These are phyloP conservation scores for Trogon surrucura DNA, from an alignment of 2,113 vertebrate genomes.

Conservation along the genomic window DNA sequence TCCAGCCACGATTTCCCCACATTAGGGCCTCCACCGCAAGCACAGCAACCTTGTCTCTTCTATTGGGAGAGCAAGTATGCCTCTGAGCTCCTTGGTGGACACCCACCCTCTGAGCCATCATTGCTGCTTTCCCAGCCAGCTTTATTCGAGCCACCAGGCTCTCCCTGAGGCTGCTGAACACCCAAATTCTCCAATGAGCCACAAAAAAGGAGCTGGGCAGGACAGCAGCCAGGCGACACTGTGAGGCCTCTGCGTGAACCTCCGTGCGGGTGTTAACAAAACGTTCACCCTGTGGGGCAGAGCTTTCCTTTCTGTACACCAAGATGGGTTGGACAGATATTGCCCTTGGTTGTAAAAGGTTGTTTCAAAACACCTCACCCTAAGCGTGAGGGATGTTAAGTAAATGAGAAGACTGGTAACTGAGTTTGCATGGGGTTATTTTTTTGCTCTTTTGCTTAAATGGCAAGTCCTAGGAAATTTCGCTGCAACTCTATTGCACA, in stretches of 20 bases:
- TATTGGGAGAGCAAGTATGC: not conserved
- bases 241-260: not conserved
- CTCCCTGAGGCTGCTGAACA: not conserved
- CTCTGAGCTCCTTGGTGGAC: not conserved
- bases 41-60: not conserved
- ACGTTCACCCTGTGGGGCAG: not conserved
- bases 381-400: not conserved
- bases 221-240: not conserved
- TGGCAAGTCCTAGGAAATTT: not conserved
- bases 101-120: not conserved
- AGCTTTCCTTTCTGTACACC: not conserved
- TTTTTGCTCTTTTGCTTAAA: not conserved
- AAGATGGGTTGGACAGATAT: not conserved
- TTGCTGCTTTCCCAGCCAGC: not conserved
- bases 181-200: not conserved
- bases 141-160: not conserved
- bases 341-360: not conserved
- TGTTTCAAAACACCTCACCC: not conserved
- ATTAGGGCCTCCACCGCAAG: not conserved
- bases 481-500: not conserved
- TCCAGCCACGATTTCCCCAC: not conserved
- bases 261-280: accelerated
- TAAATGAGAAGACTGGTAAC: not conserved
- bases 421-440: not conserved
- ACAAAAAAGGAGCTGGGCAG: not conserved